Conservation (phyloP, 2,888 invertebrate genomes). For the Watsonalla binaria region DNA sequence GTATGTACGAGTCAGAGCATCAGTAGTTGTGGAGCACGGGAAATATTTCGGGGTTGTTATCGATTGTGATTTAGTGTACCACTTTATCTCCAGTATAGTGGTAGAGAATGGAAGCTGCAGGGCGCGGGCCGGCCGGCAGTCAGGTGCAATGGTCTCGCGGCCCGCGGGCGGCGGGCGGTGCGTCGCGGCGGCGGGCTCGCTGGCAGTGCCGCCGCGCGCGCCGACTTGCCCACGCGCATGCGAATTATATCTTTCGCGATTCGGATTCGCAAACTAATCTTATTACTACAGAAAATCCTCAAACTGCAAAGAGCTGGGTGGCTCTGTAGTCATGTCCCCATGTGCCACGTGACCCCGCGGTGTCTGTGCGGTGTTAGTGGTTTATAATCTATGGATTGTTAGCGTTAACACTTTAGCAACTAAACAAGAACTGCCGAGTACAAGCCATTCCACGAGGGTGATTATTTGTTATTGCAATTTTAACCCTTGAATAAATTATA, state of each 20-base stretch:
- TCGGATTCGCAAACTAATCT: conserved; percentile 37
- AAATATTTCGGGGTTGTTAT: background rate
- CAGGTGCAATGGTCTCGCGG: conserved; percentile 63
- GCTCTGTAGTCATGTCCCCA: conserved; percentile 28
- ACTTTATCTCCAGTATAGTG: conserved; percentile 33
- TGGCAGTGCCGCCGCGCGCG: conserved; percentile 66
- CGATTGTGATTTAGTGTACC: conserved; percentile 28
- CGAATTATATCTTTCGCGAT: conserved; percentile 55
- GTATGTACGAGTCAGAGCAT: too few species aligned
- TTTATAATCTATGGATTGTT: conserved; percentile 35
- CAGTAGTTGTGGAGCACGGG: too few species aligned
- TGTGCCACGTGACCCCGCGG: conserved; percentile 29
- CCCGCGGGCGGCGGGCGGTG: conserved; percentile 18
- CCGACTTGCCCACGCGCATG: conserved; percentile 66
- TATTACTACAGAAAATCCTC: conserved; percentile 47
- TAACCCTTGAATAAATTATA: background rate
- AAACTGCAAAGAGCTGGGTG: conserved; percentile 42
- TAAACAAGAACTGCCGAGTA: conserved; percentile 38
- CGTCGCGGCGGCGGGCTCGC: conserved; percentile 14
- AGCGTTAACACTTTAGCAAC: conserved; percentile 22
- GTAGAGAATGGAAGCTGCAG: conserved; percentile 34
- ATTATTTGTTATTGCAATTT: conserved; percentile 24
- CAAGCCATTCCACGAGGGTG: conserved; percentile 34
- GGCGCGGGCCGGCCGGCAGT: conserved; percentile 43
- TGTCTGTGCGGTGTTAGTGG: conserved; percentile 42